These are phyloP conservation scores for Acromyrmex charruanus DNA, from an alignment of 1,140 invertebrate species.

Conservation along the genomic window DNA sequence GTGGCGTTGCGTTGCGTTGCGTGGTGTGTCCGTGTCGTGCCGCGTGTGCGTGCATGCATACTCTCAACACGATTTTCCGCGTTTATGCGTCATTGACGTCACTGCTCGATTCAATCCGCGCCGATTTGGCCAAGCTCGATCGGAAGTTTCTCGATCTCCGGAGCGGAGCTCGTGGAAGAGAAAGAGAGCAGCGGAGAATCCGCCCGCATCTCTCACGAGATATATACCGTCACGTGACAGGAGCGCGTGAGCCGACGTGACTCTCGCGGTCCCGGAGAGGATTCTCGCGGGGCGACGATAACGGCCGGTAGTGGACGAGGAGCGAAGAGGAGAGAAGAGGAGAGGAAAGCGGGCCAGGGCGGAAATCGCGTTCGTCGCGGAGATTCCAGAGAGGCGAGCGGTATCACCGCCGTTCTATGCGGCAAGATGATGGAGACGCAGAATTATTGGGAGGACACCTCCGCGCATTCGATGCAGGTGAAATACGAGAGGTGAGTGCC, in stretches of 20 bases:
- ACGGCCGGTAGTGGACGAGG: background rate
- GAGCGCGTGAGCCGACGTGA: background rate
- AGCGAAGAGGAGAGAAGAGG: background rate
- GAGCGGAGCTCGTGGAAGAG: background rate
- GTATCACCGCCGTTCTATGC: constrained; percentile 79
- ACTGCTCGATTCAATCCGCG: background rate
- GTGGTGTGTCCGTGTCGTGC: constrained; percentile 10
- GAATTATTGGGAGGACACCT: constrained; percentile 85
- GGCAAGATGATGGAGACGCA: constrained; percentile 86
- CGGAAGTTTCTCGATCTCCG: background rate
- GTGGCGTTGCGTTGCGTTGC: background rate
- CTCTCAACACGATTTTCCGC: background rate
- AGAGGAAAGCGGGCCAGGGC: background rate
- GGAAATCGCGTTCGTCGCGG: constrained; percentile 61
- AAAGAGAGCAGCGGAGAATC: background rate
- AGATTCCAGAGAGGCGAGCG: constrained; percentile 21
- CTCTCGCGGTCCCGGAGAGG: background rate
- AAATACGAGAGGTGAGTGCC: constrained; percentile 85
- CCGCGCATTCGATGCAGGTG: constrained; percentile 85
- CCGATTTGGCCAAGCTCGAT: no score
- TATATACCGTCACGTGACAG: constrained; percentile 5
- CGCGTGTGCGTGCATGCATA: background rate
- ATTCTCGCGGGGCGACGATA: constrained; percentile 2
- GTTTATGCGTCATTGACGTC: background rate
- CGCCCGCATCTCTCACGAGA: background rate